These are phyloP conservation scores for Aphidoletes aphidimyza DNA, from an alignment of 2,888 invertebrate species.

Conservation along the genomic window DNA sequence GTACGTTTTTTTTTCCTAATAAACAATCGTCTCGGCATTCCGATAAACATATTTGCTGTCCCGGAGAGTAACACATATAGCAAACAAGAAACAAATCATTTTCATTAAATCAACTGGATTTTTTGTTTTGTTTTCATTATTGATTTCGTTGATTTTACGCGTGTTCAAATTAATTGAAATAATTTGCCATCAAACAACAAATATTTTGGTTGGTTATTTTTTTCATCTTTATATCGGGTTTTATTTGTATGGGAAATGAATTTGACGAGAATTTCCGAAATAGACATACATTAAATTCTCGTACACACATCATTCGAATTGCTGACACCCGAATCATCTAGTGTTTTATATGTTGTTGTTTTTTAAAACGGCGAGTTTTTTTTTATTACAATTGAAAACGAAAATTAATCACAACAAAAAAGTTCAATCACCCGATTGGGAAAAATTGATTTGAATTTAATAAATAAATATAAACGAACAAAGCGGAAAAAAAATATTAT, in stretches of 20 bases:
- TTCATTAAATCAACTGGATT: not conserved
- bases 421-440: conserved; percentile 17
- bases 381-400: no score
- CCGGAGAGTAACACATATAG: no score
- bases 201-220: conserved; percentile 30
- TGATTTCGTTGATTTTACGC: not conserved
- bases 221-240: no score
- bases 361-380: no score
- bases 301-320: not conserved
- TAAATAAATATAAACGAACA: conserved; percentile 9
- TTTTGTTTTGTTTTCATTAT: conserved; percentile 15
- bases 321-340: not conserved
- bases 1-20: conserved; percentile 27
- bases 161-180: conserved; percentile 20
- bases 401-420: conserved; percentile 28
- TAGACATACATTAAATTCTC: not conserved
- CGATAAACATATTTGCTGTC: not conserved
- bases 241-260: not conserved
- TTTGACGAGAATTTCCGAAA: conserved; percentile 13
- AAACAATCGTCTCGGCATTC: not conserved
- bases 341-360: conserved; percentile 29
- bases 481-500: not conserved
- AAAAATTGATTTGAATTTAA: conserved; percentile 21
- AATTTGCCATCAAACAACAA: conserved; percentile 23
- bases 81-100: not conserved